phyloP scores from a whole-genome alignment of 2,888 invertebrate species.

The Hypomecis atomaria region DNA sequence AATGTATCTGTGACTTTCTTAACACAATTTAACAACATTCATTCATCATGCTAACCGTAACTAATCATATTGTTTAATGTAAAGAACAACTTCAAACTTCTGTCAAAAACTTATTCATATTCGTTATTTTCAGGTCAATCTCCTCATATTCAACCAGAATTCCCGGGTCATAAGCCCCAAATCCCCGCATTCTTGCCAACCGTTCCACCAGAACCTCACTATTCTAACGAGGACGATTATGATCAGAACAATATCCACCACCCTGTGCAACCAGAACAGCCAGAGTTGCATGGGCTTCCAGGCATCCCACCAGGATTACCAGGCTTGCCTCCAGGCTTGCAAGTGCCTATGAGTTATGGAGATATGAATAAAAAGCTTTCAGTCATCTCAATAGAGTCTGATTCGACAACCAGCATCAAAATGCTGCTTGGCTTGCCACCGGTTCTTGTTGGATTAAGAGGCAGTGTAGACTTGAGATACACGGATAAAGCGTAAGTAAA shows the following conservation, averaged over 20 bases:
- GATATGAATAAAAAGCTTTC: conserved; percentile 78
- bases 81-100: neutral
- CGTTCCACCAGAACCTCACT: conserved; percentile 71
- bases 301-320: conserved; percentile 57
- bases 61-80: neutral
- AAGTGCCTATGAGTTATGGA: conserved; percentile 59
- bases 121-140: conserved; percentile 58
- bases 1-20: conserved; percentile 21
- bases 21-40: conserved; percentile 25
- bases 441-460: conserved; percentile 93
- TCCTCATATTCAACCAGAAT: conserved; percentile 42
- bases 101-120: conserved; percentile 1
- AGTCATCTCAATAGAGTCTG: conserved; percentile 87
- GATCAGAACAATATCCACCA: conserved; percentile 71
- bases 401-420: conserved; percentile 91
- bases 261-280: conserved; percentile 54
- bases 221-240: conserved; percentile 70
- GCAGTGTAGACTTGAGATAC: conserved; percentile 94
- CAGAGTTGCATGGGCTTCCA: conserved; percentile 43
- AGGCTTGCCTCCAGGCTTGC: conserved; percentile 62
- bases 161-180: conserved; percentile 49
- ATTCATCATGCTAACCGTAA: conserved; percentile 25
- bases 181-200: conserved; percentile 74
- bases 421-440: conserved; percentile 93
- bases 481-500: conserved; percentile 89